Conservation (phyloP, 2,113 vertebrate species). For the Corapipo altera region DNA sequence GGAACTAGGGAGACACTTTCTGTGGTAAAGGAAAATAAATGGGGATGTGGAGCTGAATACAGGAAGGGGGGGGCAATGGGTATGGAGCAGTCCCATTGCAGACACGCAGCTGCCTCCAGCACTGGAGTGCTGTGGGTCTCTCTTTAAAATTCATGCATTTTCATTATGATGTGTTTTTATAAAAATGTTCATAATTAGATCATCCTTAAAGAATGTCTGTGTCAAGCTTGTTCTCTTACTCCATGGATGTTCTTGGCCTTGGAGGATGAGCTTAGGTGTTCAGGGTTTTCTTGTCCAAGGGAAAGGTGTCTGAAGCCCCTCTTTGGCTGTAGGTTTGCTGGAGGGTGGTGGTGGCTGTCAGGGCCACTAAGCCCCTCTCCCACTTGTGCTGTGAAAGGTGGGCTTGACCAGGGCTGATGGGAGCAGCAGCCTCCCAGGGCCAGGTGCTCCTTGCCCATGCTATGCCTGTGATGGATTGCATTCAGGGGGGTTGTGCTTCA, state of each 20-base stretch:
- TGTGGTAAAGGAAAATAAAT: conserved; percentile 13
- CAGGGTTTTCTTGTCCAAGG: background rate
- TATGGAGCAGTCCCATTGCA: background rate
- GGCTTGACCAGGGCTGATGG: background rate
- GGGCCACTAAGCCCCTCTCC: background rate
- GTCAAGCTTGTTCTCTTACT: background rate
- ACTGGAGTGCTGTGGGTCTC: background rate
- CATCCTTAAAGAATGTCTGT: conserved; percentile 33
- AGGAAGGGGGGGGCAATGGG: background rate
- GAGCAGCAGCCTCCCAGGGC: background rate
- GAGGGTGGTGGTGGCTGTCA: background rate
- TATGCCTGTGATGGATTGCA: fast-evolving
- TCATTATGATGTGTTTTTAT: background rate
- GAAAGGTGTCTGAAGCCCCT: background rate
- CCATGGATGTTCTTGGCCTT: background rate
- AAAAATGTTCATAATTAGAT: conserved; percentile 44
- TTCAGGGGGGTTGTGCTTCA: background rate
- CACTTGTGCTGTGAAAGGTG: background rate
- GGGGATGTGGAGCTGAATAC: background rate
- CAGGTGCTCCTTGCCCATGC: fast-evolving
- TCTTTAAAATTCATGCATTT: background rate
- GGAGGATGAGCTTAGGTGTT: background rate
- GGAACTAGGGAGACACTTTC: background rate
- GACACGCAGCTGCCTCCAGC: background rate
- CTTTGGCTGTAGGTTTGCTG: background rate